Percentiles rank a stretch among this genome's conserved stretches.
These are phyloP conservation scores for Monopterus albus DNA, from an alignment of 2,113 vertebrate species.

Conservation along the genomic window DNA sequence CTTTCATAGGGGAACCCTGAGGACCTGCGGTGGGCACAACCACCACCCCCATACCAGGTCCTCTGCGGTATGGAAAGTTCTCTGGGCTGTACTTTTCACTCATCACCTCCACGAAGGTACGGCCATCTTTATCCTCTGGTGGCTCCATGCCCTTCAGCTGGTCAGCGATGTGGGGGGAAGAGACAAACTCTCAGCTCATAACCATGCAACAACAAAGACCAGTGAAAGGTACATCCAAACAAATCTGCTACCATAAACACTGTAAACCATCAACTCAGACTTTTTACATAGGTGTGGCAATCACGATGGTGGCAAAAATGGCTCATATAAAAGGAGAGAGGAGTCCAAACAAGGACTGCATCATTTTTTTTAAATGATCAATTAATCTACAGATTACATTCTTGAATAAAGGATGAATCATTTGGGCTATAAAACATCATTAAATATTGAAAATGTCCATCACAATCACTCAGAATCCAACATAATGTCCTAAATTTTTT, in stretches of 20 bases:
- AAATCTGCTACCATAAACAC: no score
- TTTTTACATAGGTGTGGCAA: neutral
- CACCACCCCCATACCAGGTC: conserved; percentile 93
- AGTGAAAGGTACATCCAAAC: neutral
- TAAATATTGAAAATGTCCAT: neutral
- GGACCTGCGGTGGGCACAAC: conserved; percentile 84
- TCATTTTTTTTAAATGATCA: no score
- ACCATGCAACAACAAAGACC: no score
- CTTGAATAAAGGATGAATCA: neutral
- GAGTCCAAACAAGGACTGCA: no score
- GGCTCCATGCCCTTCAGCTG: conserved; percentile 85
- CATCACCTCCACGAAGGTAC: conserved; percentile 96
- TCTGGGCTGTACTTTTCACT: conserved; percentile 98
- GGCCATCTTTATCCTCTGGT: conserved; percentile 79
- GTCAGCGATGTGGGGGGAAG: conserved; percentile 3
- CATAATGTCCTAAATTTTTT: no score
- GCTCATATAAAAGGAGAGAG: no score
- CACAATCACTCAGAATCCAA: no score
- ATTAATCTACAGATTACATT: neutral
- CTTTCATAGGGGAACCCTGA: conserved; percentile 97
- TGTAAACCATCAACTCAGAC: no score
- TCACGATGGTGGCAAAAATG: no score
- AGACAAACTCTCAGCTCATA: neutral
- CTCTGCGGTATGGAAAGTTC: conserved; percentile 95
- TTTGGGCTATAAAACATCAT: neutral